Base-by-base conservation (phyloP, 2,888 invertebrate species). In the Galerucella calmariensis region DNA sequence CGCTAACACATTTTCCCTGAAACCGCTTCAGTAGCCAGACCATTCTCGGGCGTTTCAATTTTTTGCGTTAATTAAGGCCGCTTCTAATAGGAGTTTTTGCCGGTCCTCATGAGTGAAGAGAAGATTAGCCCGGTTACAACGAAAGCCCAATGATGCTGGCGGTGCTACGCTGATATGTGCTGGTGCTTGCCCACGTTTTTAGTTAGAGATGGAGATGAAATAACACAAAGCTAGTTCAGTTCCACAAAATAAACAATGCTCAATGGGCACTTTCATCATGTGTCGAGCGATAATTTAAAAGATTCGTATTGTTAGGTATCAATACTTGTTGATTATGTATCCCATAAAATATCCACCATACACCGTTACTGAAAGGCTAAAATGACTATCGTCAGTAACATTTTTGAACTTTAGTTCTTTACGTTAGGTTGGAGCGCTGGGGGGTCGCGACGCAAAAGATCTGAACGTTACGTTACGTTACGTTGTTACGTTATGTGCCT, bases 31-130 rank as follows among this genome's bases (percentile, higher is more conserved):
- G 69, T 74, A 69, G 62, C 76, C 72, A 62, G 63, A 46, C 41
- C 63, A 65, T 73, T 66, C 65, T 59, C 58, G 65, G 48, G 66
- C 66, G 72, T 72, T 72, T 72, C 72, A 65, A 83, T 85, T 86
- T 86, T 86, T 86, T 86, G 86, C 84, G 83, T 86, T 86, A 86
- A 86, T 86, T 86, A 86, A 86, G 86, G 84, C 84, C 86, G 83
- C 79, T 82, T 86, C 85, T 86, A 86, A 86, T 86, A 86, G 83
- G 82, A 82, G 85, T 86, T 86, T 86, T 86, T 86, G 86, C 83
- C 80, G 82, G 82, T 81, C 82, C 84, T 84, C 85, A 85, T 85
- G 85, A 85, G 84, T 84, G 84, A 85, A 83, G 84, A 84, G 84
- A 83, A 85, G 84, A 85, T 84, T 85, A 85, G 79, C 80, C 82